Percentiles rank a stretch among this genome's conserved stretches.
phyloP scores from a whole-genome alignment of 2,797 vertebrate genomes.

The Parauchenoglanis ngamensis region DNA sequence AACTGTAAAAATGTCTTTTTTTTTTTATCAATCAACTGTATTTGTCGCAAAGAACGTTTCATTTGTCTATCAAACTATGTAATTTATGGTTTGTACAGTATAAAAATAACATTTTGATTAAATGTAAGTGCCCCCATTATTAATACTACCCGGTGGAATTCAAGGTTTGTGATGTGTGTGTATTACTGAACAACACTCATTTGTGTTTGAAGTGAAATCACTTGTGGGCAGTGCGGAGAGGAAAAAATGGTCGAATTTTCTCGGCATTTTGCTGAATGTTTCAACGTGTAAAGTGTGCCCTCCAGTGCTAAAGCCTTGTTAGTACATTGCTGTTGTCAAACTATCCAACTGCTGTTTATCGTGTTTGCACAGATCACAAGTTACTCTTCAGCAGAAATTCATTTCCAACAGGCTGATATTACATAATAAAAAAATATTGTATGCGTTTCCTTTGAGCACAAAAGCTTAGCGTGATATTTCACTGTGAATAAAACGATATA shows the following conservation, averaged over 20 bases:
- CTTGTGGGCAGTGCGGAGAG: background rate
- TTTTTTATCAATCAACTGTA: background rate
- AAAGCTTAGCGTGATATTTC: constrained; percentile 60
- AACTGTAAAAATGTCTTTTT: background rate
- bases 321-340: constrained; percentile 6
- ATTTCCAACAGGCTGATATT: constrained; percentile 43
- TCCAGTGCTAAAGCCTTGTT: background rate
- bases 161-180: constrained; percentile 16
- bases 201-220: background rate
- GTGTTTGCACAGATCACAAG: constrained; percentile 19
- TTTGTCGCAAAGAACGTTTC: background rate
- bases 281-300: constrained; percentile 16
- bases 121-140: constrained; percentile 8
- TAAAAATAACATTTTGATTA: constrained; percentile 8
- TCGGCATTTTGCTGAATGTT: constrained; percentile 3
- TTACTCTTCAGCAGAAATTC: constrained; percentile 23
- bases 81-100: constrained; percentile 24
- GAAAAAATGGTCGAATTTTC: background rate
- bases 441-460: constrained; percentile 64
- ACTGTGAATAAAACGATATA: constrained; percentile 70
- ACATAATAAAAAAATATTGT: constrained; percentile 67
- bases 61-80: constrained; percentile 8
- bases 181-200: background rate
- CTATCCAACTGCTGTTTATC: constrained; percentile 28
- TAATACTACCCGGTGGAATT: constrained; percentile 35